Evolutionary conservation across 2,797 vertebrate species (phyloP), one percentile per base, ranked within the genome.

Genomic region (Xenops minutus): DNA sequence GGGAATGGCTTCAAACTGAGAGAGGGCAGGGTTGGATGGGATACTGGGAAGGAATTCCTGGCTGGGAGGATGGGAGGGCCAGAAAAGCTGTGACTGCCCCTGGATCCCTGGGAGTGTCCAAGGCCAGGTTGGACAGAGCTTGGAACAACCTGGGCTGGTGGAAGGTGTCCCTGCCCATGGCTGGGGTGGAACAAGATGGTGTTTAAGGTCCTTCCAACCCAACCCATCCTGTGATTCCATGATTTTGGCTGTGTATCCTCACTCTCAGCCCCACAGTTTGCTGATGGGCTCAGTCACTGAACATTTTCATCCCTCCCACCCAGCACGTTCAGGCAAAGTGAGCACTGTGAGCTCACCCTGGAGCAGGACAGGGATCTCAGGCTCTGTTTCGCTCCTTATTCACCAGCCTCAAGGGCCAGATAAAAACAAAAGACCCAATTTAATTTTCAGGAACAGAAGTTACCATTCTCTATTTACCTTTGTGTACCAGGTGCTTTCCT

Each of bases 11-110:
- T 55, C 69, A 4, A 5, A 64, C 5, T 34, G 34, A 5, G 7
- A 24, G 2, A 26, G 36, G 1, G 36, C 1, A 48, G 20, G 19
- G 6, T 1, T 29, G 1, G 68, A 16, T 30, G 14, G 52, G 62
- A 12, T 23, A 0, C 7, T 43, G 12, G 32, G 37, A 12, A 36
- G 17, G 12, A 36, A 44, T 67, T n/a, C 0, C 1, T 30, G 1
- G 1, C 13, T 49, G 4, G 0, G 17, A 74, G 11, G 6, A 7
- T 26, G 43, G 11, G 3, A 0, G 56, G 51, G 7, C 3, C 39
- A 48, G 61, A 43, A 52, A 1, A 66, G 52, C 62, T 67, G n/a
- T 3, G 61, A 54, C 63, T 76, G 72, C n/a, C 54, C 46, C 72
- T 43, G 41, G 17, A 46, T 13, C 55, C 39, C 56, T 62, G 74